phyloP scores from a whole-genome alignment of 2,797 vertebrate genomes.

The Sebastes hubbsi region DNA sequence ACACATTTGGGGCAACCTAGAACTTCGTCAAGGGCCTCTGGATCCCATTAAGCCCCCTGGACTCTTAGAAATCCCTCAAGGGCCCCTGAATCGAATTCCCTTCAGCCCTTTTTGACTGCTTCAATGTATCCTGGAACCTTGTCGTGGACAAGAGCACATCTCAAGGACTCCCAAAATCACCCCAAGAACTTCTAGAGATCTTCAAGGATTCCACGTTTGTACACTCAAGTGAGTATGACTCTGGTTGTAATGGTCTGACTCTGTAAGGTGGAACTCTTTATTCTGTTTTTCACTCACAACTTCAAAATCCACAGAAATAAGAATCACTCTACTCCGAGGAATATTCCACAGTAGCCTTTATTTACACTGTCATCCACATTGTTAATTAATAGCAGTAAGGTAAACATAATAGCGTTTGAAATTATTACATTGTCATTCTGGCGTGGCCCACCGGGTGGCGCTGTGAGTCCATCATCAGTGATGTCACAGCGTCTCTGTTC shows the following conservation, averaged over 20 bases:
- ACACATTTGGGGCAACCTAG: no score
- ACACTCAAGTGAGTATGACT: not conserved
- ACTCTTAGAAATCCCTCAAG: no score
- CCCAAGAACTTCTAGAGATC: not conserved
- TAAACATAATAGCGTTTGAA: conserved; percentile 48
- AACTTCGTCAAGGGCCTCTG: no score
- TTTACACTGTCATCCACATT: conserved; percentile 59
- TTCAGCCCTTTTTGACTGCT: not conserved
- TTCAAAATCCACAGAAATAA: not conserved
- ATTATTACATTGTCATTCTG: conserved; percentile 39
- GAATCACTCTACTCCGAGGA: not conserved
- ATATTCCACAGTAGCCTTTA: conserved; percentile 60
- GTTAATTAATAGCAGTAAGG: conserved; percentile 47
- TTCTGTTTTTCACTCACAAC: not conserved
- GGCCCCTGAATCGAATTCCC: no score
- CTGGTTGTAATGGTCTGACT: no score
- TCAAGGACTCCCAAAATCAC: not conserved
- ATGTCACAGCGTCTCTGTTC: not conserved
- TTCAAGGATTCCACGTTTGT: not conserved
- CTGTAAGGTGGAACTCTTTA: not conserved
- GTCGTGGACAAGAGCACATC: not conserved
- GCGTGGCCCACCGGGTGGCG: conserved; percentile 43
- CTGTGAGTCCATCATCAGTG: conserved; percentile 14
- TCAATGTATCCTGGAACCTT: not conserved
- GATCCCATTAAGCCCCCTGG: no score